Percentiles rank a stretch among this genome's conserved stretches.
These are phyloP conservation scores for Chironomus riparius DNA, from an alignment of 2,888 invertebrate genomes.

Conservation along the genomic window DNA sequence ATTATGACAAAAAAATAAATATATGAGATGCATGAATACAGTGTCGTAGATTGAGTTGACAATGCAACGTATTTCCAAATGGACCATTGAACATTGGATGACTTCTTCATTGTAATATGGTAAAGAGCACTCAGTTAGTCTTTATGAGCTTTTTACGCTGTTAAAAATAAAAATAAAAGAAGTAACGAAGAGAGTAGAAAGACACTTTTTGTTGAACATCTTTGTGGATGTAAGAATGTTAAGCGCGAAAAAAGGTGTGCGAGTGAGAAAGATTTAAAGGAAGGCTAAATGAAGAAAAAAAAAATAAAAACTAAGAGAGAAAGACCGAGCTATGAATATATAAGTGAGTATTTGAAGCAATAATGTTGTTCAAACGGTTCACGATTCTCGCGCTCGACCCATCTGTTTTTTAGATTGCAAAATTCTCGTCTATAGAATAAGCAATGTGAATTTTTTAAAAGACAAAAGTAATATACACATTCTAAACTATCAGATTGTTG, in stretches of 20 bases:
- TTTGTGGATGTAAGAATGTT: not conserved
- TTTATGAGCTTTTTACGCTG: not conserved
- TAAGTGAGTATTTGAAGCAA: constrained; percentile 10
- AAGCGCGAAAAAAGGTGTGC: no score
- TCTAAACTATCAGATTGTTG: constrained; percentile 18
- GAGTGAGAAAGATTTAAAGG: not conserved
- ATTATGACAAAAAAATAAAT: not conserved
- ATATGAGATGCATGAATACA: not conserved
- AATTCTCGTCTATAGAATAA: not conserved
- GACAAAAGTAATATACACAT: not conserved
- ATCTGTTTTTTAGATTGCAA: constrained; percentile 21
- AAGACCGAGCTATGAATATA: constrained; percentile 1
- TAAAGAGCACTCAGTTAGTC: not conserved
- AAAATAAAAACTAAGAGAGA: not conserved
- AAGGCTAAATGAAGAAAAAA: not conserved
- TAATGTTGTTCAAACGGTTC: constrained; percentile 13
- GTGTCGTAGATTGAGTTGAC: constrained; percentile 1
- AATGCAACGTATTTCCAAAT: constrained; percentile 13
- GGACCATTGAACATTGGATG: constrained; percentile 1
- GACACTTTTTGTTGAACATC: not conserved
- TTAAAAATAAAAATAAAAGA: not conserved
- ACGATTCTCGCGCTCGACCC: constrained; percentile 3
- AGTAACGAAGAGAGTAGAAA: not conserved
- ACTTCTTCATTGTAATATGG: not conserved
- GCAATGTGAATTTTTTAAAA: constrained; percentile 7